Percentiles rank a stretch among this genome's conserved stretches.
These are phyloP conservation scores for rat (Rattus norvegicus) DNA, from an alignment of 2,113 vertebrate species.

Conservation along the genomic window DNA sequence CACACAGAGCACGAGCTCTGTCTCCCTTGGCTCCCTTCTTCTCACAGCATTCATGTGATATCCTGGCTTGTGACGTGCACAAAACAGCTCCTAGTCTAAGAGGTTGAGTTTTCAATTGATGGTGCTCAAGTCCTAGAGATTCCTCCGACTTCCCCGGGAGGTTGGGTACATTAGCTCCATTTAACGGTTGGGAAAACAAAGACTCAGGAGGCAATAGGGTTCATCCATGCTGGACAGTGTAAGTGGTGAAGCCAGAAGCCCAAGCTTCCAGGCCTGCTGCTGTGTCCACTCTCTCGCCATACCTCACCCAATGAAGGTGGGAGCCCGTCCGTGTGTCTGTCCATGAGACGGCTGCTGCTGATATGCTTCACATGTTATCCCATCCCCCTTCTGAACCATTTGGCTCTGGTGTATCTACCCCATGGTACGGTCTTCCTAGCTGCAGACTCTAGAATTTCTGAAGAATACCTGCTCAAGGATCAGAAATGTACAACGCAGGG, in stretches of 20 bases:
- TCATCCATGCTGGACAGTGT: not conserved
- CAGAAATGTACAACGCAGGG: not conserved
- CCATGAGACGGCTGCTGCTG: fast-evolving
- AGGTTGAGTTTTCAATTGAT: not conserved
- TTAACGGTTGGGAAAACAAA: constrained; percentile 2
- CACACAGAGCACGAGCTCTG: not conserved
- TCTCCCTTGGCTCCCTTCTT: not conserved
- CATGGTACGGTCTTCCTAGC: not conserved
- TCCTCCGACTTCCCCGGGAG: not conserved
- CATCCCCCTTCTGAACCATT: not conserved
- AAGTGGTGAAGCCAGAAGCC: not conserved
- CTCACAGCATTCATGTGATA: not conserved
- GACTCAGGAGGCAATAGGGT: not conserved
- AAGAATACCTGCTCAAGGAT: not conserved
- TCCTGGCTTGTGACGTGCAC: not conserved
- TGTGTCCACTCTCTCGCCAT: fast-evolving
- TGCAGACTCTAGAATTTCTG: constrained; percentile 14
- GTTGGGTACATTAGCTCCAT: not conserved
- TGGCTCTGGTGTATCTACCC: not conserved
- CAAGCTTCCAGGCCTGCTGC: not conserved
- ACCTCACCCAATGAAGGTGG: not conserved
- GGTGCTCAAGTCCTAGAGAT: not conserved
- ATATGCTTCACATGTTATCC: not conserved
- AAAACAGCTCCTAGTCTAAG: not conserved
- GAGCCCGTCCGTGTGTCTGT: no score